phyloP scores from a whole-genome alignment of 1,140 invertebrate species.

The Diuraphis noxia region DNA sequence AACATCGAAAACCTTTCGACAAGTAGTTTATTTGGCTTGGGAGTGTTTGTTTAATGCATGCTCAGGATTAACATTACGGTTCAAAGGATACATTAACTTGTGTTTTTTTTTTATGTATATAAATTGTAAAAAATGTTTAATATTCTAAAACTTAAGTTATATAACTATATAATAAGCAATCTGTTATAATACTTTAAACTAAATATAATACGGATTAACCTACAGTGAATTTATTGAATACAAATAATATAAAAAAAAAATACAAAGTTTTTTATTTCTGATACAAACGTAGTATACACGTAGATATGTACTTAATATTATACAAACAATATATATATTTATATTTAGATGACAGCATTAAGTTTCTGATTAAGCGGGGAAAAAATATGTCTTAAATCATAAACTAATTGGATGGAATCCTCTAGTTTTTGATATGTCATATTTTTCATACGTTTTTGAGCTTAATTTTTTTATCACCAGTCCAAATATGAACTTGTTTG shows the following conservation, averaged over 20 bases:
- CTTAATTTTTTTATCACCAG: background rate
- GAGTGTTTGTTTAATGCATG: background rate
- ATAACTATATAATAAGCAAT: too few species aligned
- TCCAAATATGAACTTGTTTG: background rate
- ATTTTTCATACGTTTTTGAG: background rate
- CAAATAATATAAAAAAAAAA: background rate
- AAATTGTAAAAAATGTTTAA: too few species aligned
- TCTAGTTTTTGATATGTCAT: background rate
- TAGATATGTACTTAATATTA: background rate
- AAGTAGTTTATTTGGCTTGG: background rate
- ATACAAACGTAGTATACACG: background rate
- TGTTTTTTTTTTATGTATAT: background rate
- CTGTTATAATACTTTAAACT: too few species aligned
- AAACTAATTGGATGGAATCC: conserved; percentile 1
- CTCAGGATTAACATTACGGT: background rate
- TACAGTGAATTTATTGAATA: background rate
- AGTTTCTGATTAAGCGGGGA: background rate
- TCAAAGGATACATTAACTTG: background rate
- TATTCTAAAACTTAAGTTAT: too few species aligned
- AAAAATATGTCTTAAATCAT: conserved; percentile 7
- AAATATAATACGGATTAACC: background rate
- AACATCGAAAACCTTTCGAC: background rate
- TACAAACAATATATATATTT: background rate
- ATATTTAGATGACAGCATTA: background rate
- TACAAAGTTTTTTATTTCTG: background rate